These are phyloP conservation scores for Lithodes maja DNA, from an alignment of 2,888 invertebrate species.

Conservation along the genomic window DNA sequence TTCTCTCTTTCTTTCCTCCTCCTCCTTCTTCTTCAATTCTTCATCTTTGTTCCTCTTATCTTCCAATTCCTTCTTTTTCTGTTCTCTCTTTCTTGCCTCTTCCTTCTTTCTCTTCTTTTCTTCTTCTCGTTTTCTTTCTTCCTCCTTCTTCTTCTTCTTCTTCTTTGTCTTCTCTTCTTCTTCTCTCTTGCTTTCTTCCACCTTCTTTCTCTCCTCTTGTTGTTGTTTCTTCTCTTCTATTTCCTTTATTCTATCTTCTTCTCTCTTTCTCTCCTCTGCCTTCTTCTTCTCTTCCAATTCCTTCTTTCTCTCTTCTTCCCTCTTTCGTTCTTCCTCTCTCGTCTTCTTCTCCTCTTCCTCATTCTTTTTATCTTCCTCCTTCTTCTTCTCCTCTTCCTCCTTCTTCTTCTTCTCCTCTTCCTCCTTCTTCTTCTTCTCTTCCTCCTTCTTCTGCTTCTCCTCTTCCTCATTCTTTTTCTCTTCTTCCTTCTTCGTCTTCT, in stretches of 20 bases:
- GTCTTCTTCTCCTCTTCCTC: background rate
- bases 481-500: background rate
- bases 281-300: background rate
- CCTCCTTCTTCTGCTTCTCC: background rate
- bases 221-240: background rate
- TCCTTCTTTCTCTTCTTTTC: background rate
- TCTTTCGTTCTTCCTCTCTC: background rate
- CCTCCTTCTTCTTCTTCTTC: background rate
- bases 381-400: background rate
- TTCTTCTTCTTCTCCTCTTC: background rate
- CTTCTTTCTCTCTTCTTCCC: background rate
- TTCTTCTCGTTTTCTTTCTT: background rate
- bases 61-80: background rate
- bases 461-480: background rate
- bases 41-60: background rate
- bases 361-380: too few species aligned
- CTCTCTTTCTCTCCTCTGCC: background rate
- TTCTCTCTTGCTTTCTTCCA: background rate
- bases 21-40: background rate
- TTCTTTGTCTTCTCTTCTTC: background rate
- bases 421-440: background rate
- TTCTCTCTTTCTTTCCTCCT: too few species aligned
- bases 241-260: background rate
- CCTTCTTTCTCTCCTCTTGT: background rate
- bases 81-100: background rate